Base-by-base conservation (phyloP, 2,888 invertebrate genomes). In the Amblyjoppa proteus region DNA sequence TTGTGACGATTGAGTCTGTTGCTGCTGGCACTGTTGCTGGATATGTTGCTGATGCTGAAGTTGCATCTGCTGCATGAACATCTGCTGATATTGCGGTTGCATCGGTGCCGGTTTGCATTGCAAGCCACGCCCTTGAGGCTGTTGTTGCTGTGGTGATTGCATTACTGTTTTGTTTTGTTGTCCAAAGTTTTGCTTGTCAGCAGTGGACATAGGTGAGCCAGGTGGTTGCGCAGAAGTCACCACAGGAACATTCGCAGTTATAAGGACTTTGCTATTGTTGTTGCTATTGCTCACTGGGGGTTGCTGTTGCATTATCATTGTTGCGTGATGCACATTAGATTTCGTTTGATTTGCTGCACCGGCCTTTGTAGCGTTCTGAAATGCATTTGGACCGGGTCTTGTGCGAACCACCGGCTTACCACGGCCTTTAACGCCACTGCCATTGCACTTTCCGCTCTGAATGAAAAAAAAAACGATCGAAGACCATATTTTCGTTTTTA, bases 291-390 rank as follows among this genome's bases (percentile, higher is more conserved):
- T 89, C 87, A 87, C 90, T 86, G 88, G 85, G 80, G 89, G 74
- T 79, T 91, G 92, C 83, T 90, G 91, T 89, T 92, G 91, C 91
- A 91, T 91, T 89, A 92, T 91, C 91, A 92, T 91, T 85, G 91
- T 90, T 73, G 92, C 89, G 86, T 91, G 92, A 89, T 91, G 91
- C 76, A 89, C 90, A 88, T 90, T 90, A 85, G 90, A 89, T 89
- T 91, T 91, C 86, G 97, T 97, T 91, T 97, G 97, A 93, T 97
- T 97, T 6, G 97, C 96, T 96, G 97, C 91, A 97, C 97, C 87
- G 96, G 96, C 93, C 96, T 97, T 83, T 95, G 94, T 5, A 91
- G 95, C 94, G 87, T 96, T 94, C 83, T 90, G 90, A 86, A 89
- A 89, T 85, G 90, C 94, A 71, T 95, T 94, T 84, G 97, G 96